Conservation (phyloP, 2,888 invertebrate genomes). For the Uropetala carovei region DNA sequence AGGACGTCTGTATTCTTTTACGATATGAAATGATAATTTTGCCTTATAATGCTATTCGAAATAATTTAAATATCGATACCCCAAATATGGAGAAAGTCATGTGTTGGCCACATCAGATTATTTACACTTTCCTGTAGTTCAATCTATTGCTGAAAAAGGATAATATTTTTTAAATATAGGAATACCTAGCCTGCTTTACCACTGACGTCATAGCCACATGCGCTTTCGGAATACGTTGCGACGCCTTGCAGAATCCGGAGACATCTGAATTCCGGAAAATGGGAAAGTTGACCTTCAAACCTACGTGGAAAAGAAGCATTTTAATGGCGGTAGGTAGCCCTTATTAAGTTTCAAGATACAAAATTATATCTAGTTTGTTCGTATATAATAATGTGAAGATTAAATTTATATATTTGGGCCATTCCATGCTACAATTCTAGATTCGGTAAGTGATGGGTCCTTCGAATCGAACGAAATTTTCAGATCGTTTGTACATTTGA, state of each 20-base stretch:
- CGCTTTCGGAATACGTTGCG: slow-evolving; percentile 68
- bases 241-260: slow-evolving; percentile 68
- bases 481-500: no score
- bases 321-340: not conserved
- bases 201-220: slow-evolving; percentile 69
- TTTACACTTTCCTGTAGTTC: no score
- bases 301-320: slow-evolving; percentile 53
- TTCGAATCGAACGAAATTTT: no score
- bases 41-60: no score
- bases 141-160: not conserved
- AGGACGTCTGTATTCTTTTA: no score
- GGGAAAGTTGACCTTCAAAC: slow-evolving; percentile 67
- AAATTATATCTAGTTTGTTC: not conserved
- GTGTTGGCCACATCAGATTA: no score
- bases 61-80: no score
- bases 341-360: not conserved
- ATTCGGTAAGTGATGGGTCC: not conserved
- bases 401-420: not conserved
- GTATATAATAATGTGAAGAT: no score
- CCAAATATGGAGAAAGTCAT: no score
- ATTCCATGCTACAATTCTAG: not conserved
- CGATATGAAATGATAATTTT: no score
- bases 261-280: slow-evolving; percentile 67
- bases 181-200: slow-evolving; percentile 67
- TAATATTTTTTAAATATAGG: slow-evolving; percentile 31